Base-by-base conservation (phyloP, 2,888 invertebrate genomes). In the Gari tellinella region DNA sequence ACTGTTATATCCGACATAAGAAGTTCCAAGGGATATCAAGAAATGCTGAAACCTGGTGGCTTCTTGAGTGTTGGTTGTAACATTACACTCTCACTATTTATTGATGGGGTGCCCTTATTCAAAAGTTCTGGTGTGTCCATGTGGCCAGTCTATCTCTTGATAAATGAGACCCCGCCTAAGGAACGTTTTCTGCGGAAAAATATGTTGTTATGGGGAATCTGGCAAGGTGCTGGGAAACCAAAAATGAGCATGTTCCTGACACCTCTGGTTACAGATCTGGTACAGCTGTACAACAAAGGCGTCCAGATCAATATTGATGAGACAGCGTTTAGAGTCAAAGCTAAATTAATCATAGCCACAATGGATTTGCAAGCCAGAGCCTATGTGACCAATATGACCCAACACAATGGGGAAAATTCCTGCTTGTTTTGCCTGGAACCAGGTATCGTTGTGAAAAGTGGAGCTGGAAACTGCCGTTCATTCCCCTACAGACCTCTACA, bases 131-230 rank as follows among this genome's bases (percentile, higher is more conserved):
- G 5, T 7, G 31, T 31, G 31, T 7, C 5, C 4, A 4, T 31
- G 10, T 31, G 31, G 31, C 31, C 31, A 31, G 31, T 31, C 5
- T 31, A 31, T 7, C 10, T 31, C 4, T 7, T 31, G 4, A 31
- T 31, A 4, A 31, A 31, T 31, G 31, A 31, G 31, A 4, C 10
- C 4, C 31, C 4, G 5, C 31, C 31, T 7, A 10, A 4, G 10
- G 4, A 7, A 10, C 4, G 31, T 4, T 31, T 31, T 31, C 10
- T 31, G 31, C 4, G 10, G 43, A 4, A 56, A 21, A 74, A 74
- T 25, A 55, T 74, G 41, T 60, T 74, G 10, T 23, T 69, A 25
- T 74, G 74, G 74, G 74, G 74, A 14, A n/a, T 74, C 10, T 74
- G 74, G 74, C 68, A 74, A 46, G 61, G 48, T 31, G 19, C 14